Base-by-base conservation (phyloP, 1,140 invertebrate genomes). In the Hylaeus volcanicus region DNA sequence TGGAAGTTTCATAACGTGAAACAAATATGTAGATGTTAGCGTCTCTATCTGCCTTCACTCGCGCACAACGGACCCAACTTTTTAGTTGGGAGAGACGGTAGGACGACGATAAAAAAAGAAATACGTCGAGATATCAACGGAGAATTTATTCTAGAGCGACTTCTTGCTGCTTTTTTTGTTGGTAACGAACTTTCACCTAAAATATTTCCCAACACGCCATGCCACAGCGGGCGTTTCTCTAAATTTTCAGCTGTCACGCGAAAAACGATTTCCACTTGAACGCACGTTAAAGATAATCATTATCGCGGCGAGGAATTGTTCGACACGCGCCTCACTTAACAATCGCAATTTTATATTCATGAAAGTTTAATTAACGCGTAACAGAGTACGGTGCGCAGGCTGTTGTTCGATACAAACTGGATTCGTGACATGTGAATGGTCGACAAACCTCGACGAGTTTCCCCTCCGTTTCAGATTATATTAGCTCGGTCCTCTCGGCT, bases 301-400 rank as follows among this genome's bases (percentile, higher is more conserved):
- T 74, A 79, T 79, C 61, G 63, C 43, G 51, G 8, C 14, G 39
- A 15, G 70, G n/a, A 79, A 79, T 79, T 79, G 63, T 79, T 74
- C 72, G 77, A 79, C 77, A 74, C 70, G 26, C 70, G 70, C 41
- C 70, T 14, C 26, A 48, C 43, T 65, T 79, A 79, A 74, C 60
- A 51, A 74, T 60, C 61, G 5, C 43, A 14, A 79, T 79, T 79
- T 79, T 74, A 66, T 74, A 80, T 80, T 80, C 72, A 69, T 61
- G 64, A 75, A 26, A 58, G 73, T 66, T 85, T 86, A 86, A 86
- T 86, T 86, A 80, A 71, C 75, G 66, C 43, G 65, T 70, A 78
- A 66, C 70, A 15, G 56, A 41, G 69, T 61, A 60, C 51, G 39
- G 41, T 14, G n/a, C 26, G 48, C 55, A 39, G 41, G 79, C n/a